phyloP scores from a whole-genome alignment of 2,888 invertebrate genomes.

The Latheticus oryzae region DNA sequence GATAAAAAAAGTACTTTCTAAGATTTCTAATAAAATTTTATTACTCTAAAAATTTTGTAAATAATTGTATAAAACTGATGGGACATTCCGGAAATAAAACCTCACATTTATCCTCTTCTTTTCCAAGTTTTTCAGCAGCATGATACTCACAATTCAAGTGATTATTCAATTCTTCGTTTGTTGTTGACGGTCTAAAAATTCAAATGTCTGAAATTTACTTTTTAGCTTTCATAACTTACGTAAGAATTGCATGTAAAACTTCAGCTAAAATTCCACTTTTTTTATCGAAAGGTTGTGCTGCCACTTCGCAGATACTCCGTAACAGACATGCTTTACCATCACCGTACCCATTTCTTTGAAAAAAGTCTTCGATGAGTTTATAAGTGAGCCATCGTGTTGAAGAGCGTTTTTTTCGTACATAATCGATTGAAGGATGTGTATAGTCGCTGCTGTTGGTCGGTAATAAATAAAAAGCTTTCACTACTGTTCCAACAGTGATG shows the following conservation, averaged over 20 bases:
- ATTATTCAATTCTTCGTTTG: slow-evolving; percentile 72
- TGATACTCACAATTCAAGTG: slow-evolving; percentile 79
- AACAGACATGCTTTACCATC: slow-evolving; percentile 77
- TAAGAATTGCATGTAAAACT: slow-evolving; percentile 74
- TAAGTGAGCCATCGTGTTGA: slow-evolving; percentile 61
- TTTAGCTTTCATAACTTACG: slow-evolving; percentile 68
- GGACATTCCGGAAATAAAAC: slow-evolving; percentile 74
- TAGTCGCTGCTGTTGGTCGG: slow-evolving; percentile 74
- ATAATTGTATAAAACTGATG: slow-evolving; percentile 71
- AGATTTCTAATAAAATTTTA: too few relatives aligned
- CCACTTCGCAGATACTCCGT: slow-evolving; percentile 80
- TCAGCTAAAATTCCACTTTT: slow-evolving; percentile 77
- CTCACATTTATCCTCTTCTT: slow-evolving; percentile 68
- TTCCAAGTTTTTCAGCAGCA: slow-evolving; percentile 78
- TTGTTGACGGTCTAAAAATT: slow-evolving; percentile 75
- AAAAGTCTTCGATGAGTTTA: slow-evolving; percentile 55
- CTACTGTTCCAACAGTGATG: slow-evolving; percentile 74
- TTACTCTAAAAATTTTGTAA: too few relatives aligned
- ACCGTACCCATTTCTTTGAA: slow-evolving; percentile 71
- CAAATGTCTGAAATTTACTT: slow-evolving; percentile 9
- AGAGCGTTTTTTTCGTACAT: slow-evolving; percentile 54
- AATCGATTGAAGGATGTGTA: slow-evolving; percentile 63
- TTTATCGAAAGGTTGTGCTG: slow-evolving; percentile 67
- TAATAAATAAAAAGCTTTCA: slow-evolving; percentile 76
- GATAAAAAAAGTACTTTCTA: too few relatives aligned